Percentiles rank a stretch among this genome's conserved stretches.
Evolutionary conservation across 1,140 invertebrate genomes (phyloP).

Genomic region (Piezodorus guildinii): DNA sequence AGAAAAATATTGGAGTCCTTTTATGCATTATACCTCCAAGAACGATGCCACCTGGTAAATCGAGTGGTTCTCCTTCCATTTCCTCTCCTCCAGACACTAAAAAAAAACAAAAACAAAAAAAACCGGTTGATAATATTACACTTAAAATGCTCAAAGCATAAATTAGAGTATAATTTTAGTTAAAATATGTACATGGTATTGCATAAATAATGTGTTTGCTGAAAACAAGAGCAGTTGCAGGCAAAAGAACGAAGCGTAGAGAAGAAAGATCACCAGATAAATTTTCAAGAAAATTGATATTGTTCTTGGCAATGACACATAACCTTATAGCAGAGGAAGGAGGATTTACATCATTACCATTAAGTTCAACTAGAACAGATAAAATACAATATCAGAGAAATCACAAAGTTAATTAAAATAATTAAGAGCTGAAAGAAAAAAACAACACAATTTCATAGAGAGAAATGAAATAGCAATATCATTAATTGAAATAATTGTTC

Average conservation of each 20-base stretch:
- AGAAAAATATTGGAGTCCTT: constrained; percentile 17
- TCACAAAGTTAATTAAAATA: not conserved
- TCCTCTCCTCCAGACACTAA: constrained; percentile 16
- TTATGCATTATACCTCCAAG: constrained; percentile 13
- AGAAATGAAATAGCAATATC: too few relatives aligned
- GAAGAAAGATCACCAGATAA: constrained; percentile 16
- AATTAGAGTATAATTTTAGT: too few relatives aligned
- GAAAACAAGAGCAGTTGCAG: constrained; percentile 17
- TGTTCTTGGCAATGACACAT: constrained; percentile 10
- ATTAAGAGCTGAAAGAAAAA: too few relatives aligned
- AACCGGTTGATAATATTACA: not conserved
- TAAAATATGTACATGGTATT: constrained; percentile 10
- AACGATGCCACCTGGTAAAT: constrained; percentile 18
- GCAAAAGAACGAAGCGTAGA: constrained; percentile 16
- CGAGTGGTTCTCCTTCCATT: constrained; percentile 10
- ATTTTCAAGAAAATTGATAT: constrained; percentile 16
- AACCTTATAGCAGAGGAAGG: constrained; percentile 3
- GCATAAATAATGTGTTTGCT: constrained; percentile 17
- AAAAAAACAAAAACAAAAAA: constrained; percentile 9
- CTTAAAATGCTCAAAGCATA: not conserved
- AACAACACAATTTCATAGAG: too few relatives aligned
- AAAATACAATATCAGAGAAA: not conserved
- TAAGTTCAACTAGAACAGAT: constrained; percentile 13
- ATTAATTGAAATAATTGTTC: too few relatives aligned
- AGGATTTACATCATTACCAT: constrained; percentile 2